Evolutionary conservation across 2,113 vertebrate species (phyloP), one percentile per base, ranked within the genome.

Genomic region (Ia io): DNA sequence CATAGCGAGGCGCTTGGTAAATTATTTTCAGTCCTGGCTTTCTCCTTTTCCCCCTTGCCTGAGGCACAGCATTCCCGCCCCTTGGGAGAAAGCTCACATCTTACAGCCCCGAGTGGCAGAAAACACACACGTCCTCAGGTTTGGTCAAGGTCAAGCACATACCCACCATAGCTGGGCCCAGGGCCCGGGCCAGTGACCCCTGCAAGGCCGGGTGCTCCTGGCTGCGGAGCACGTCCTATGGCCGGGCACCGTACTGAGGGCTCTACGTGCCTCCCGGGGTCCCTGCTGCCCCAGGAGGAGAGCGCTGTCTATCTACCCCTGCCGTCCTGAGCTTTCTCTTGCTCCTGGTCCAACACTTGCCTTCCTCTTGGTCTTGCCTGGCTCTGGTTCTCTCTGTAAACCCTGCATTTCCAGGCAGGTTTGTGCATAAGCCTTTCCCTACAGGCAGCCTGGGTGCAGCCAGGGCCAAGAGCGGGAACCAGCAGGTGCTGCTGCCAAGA

Each of bases 201-300:
- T 63, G 51, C 32, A 32, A 47, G 56, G 69, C 82, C 80, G 37
- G 3, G 59, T 11, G 23, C 77, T 30, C 14, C 28, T 4, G 78
- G 69, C 18, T 59, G 56, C 18, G 5, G 22, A 59, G 61, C 61
- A 2, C 32, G 37, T 7, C 56, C 49, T 61, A 40, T 14, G 23
- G 76, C 76, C 25, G 51, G 20, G 12, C 51, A 53, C 49, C 49
- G 3, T 0, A n/a, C 18, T 56, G 10, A 80, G 37, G 9, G 14
- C 74, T 44, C 42, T 12, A 1, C 9, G 28, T 0, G 20, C 14
- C 14, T 7, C 67, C 56, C 11, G 9, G n/a, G 8, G 11, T 25
- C 14, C 22, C 32, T 35, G 9, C n/a, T 17, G 28, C 1, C 37
- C 47, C 0, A 1, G 0, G 20, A 22, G 30, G 69, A 2, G 23